Conservation (phyloP, 2,113 vertebrate genomes). For the Terrapene triunguis region DNA sequence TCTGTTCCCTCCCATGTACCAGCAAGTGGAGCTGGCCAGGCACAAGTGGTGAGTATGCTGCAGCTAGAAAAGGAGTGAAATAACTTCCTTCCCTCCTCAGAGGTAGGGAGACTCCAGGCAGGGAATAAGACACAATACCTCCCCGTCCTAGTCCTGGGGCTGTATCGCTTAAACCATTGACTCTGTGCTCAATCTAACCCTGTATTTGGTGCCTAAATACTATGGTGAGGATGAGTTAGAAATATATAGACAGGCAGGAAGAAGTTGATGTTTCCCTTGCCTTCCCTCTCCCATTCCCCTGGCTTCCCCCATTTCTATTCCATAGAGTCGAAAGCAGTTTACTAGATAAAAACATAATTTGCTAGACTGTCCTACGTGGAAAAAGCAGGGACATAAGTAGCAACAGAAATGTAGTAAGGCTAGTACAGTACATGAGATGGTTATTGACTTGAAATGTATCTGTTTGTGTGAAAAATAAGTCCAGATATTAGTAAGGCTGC, state of each 20-base stretch:
- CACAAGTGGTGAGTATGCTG: not conserved
- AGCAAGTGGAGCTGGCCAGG: not conserved
- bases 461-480: not conserved
- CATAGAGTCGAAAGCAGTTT: not conserved
- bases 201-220: not conserved
- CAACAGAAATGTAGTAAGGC: not conserved
- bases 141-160: not conserved
- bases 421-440: not conserved
- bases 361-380: not conserved
- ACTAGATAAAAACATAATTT: not conserved
- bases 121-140: not conserved
- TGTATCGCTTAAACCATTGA: not conserved
- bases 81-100: not conserved
- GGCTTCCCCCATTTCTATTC: fast-evolving
- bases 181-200: not conserved
- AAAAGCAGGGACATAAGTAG: not conserved
- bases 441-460: not conserved
- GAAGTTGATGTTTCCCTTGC: not conserved
- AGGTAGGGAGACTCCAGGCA: not conserved
- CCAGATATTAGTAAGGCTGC: not conserved
- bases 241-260: not conserved
- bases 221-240: not conserved
- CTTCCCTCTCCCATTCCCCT: not conserved
- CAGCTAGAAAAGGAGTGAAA: not conserved
- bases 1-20: not conserved